A percentile compares a stretch with the other conserved stretches of the same genome.
These are phyloP conservation scores for Candidula unifasciata DNA, from an alignment of 2,888 invertebrate species.

Conservation along the genomic window DNA sequence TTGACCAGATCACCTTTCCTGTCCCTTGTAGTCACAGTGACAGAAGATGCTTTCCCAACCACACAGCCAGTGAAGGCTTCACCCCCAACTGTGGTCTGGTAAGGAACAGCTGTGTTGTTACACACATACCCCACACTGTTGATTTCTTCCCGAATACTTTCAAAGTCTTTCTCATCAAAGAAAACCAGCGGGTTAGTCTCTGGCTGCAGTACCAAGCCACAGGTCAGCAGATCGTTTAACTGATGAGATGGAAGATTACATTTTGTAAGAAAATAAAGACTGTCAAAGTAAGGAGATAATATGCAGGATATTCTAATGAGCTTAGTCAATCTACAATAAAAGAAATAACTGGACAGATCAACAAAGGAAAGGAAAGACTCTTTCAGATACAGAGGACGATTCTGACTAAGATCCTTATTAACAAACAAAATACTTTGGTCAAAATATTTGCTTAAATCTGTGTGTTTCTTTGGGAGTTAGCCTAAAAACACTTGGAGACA, in stretches of 20 bases:
- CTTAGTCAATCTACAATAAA: background rate
- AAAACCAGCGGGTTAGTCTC: conserved; percentile 50
- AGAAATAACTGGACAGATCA: too few species aligned
- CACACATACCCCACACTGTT: conserved; percentile 75
- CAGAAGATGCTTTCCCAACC: conserved; percentile 72
- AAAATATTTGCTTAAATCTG: too few species aligned
- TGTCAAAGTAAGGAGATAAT: too few species aligned
- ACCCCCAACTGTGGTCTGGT: conserved; percentile 77
- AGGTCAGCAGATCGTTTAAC: conserved; percentile 36
- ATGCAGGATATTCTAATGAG: background rate
- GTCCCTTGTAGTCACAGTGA: conserved; percentile 77
- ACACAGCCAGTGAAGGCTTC: conserved; percentile 77
- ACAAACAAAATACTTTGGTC: too few species aligned
- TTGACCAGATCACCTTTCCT: conserved; percentile 76
- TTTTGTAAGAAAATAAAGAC: background rate
- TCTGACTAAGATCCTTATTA: too few species aligned
- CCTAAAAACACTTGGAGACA: too few species aligned
- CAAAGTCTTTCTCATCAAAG: conserved; percentile 74
- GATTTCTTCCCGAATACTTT: conserved; percentile 66
- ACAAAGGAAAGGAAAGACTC: too few species aligned
- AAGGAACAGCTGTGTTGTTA: conserved; percentile 77
- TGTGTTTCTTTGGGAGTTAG: too few species aligned
- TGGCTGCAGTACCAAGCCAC: conserved; percentile 33
- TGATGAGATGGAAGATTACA: background rate
- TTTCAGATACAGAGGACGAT: too few species aligned